phyloP scores from a whole-genome alignment of 2,888 invertebrate species.

The Leptothorax acervorum region DNA sequence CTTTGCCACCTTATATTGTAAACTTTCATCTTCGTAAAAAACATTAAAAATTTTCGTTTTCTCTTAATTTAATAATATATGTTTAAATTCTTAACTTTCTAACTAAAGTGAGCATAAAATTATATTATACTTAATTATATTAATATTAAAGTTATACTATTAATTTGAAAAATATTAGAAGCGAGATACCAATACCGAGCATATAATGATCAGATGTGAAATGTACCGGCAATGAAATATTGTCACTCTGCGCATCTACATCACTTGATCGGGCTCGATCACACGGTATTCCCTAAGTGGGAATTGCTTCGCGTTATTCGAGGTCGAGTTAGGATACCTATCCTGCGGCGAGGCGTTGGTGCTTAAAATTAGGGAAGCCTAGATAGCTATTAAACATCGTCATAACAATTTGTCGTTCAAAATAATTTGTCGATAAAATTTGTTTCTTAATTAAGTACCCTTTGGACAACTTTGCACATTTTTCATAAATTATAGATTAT shows the following conservation, averaged over 20 bases:
- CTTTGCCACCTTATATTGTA: not conserved
- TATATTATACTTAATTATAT: not conserved
- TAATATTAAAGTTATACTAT: not conserved
- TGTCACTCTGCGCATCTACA: constrained; percentile 45
- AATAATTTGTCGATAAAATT: constrained; percentile 15
- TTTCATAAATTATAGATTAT: constrained; percentile 25
- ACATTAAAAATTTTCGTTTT: not conserved
- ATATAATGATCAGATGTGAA: not conserved
- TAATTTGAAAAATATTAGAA: not conserved
- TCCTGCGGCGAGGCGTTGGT: constrained; percentile 29
- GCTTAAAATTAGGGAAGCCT: constrained; percentile 63
- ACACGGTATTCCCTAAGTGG: constrained; percentile 58
- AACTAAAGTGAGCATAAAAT: not conserved
- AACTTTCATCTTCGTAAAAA: not conserved
- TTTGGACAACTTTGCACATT: not conserved
- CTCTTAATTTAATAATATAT: not conserved
- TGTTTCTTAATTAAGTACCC: not conserved
- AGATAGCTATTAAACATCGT: constrained; percentile 22
- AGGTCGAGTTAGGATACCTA: constrained; percentile 36
- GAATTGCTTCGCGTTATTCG: constrained; percentile 62
- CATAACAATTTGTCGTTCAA: constrained; percentile 4
- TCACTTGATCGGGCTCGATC: constrained; percentile 61
- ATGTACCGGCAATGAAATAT: constrained; percentile 1
- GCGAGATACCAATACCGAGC: not conserved
- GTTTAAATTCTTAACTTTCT: not conserved